Evolutionary conservation across 2,113 vertebrate species (phyloP).

Genomic region (Meleagris gallopavo): DNA sequence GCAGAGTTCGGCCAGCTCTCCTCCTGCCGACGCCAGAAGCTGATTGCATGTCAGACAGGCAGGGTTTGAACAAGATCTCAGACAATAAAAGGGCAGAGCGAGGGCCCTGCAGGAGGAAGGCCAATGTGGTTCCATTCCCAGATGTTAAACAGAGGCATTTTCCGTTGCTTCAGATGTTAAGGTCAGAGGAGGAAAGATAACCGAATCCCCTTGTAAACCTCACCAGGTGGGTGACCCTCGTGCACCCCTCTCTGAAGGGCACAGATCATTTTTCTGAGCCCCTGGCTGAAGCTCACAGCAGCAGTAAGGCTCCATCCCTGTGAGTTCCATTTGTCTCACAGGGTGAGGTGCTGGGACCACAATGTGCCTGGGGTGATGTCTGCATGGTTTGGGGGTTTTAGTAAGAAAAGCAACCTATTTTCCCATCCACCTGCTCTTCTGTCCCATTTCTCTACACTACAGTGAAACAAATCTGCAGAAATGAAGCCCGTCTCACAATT

Average conservation of each 20-base stretch:
- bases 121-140: slow-evolving; percentile 5
- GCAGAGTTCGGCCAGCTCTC: not conserved
- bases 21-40: slow-evolving; percentile 13
- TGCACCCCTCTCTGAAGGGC: not conserved
- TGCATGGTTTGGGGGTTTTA: not conserved
- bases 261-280: rapidly evolving
- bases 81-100: slow-evolving; percentile 50
- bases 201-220: not conserved
- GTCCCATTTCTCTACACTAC: not conserved
- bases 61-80: slow-evolving; percentile 33
- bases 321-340: too few species aligned
- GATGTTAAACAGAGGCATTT: not conserved
- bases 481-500: not conserved
- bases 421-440: not conserved
- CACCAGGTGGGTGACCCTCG: not conserved
- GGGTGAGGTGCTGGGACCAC: not conserved
- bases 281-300: rapidly evolving
- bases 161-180: not conserved
- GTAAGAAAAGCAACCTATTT: not conserved
- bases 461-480: not conserved
- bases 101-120: not conserved
- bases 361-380: not conserved
- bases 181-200: slow-evolving; percentile 29
- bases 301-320: not conserved
- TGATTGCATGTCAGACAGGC: not conserved